Conservation (phyloP, 2,797 vertebrate genomes). For the Spondyliosoma cantharus region DNA sequence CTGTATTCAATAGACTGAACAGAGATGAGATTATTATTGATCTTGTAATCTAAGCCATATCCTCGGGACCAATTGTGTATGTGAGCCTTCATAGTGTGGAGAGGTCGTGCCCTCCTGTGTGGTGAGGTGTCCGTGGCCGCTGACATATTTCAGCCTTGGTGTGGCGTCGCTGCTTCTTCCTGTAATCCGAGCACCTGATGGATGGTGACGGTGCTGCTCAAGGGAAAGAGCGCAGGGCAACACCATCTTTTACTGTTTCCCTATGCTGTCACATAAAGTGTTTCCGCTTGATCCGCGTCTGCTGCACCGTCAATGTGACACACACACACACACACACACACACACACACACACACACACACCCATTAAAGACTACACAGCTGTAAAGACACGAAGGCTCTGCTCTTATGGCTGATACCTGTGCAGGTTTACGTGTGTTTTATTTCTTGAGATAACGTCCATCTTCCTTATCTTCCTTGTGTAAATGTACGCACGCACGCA, state of each 20-base stretch:
- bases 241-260: constrained; percentile 52
- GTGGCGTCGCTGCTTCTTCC: constrained; percentile 23
- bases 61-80: background rate
- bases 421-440: constrained; percentile 26
- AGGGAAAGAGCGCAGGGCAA: constrained; percentile 53
- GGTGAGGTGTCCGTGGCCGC: constrained; percentile 17
- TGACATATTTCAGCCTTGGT: constrained; percentile 48
- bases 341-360: background rate
- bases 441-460: constrained; percentile 27
- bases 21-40: background rate
- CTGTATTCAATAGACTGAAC: background rate
- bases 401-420: background rate
- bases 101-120: constrained; percentile 28
- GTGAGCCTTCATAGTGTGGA: background rate
- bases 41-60: background rate
- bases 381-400: background rate
- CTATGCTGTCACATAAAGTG: constrained; percentile 38
- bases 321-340: background rate
- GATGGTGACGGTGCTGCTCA: constrained; percentile 65
- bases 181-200: constrained; percentile 66
- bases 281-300: background rate
- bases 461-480: constrained; percentile 15
- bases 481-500: background rate
- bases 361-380: constrained; percentile 6
- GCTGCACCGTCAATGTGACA: constrained; percentile 20